A percentile compares a stretch with the other conserved stretches of the same genome.
These are phyloP conservation scores for Platycercus adscitus DNA, from an alignment of 2,113 vertebrate species.

Conservation along the genomic window DNA sequence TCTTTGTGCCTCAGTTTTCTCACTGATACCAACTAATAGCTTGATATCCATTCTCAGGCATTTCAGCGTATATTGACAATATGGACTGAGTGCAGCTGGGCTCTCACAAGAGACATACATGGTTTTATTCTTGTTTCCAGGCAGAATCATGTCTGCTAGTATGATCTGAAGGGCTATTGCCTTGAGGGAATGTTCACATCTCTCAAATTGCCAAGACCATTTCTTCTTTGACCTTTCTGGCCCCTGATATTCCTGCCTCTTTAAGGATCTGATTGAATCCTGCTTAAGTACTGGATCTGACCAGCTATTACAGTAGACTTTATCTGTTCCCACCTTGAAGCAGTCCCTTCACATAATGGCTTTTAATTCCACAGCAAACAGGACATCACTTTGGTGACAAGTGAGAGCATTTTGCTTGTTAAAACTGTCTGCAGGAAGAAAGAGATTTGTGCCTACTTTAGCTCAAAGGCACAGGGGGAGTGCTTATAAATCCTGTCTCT, in stretches of 20 bases:
- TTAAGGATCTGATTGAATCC: not conserved
- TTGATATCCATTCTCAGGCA: not conserved
- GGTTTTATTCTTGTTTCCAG: not conserved
- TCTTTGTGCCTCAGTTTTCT: not conserved
- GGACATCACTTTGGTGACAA: not conserved
- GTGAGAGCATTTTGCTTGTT: not conserved
- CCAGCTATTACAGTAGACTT: not conserved
- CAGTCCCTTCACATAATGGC: not conserved
- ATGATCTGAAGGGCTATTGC: not conserved
- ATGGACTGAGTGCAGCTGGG: not conserved
- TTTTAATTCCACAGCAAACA: not conserved
- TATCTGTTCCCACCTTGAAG: not conserved
- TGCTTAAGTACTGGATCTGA: not conserved
- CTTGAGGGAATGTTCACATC: not conserved
- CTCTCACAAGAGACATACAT: not conserved
- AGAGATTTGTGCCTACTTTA: not conserved
- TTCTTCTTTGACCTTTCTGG: not conserved
- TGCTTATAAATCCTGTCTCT: not conserved
- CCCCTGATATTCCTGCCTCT: not conserved
- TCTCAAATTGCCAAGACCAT: not conserved
- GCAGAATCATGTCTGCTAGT: not conserved
- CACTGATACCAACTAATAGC: not conserved
- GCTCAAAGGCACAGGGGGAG: not conserved
- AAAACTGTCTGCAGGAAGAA: not conserved
- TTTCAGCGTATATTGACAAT: not conserved